Evolutionary conservation across 37 sponge, comb jelly and placozoan species (phyloP), one percentile per base, ranked within the genome.

Genomic region (Halisarca cf. caerulea): DNA sequence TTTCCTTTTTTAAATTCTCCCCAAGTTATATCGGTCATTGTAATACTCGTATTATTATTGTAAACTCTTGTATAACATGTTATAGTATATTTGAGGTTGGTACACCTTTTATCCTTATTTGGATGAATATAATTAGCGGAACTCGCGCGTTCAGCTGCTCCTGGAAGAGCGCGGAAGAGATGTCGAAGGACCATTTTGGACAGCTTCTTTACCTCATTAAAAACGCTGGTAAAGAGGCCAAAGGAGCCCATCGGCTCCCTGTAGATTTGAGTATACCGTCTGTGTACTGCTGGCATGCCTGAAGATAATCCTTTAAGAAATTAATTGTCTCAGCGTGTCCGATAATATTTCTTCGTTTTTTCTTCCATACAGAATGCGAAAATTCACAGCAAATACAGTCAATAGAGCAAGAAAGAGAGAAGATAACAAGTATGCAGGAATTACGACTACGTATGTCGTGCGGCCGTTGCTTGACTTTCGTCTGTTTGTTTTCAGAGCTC

Each of bases 361-460:
- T 47, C 35, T 6, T 34, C 2, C 69, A 8, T 59, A 59, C 28
- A 68, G 69, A 68, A 34, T 68, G 35, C 35, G 69, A 68, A 34
- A 68, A 68, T 34, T 24, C 69, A 27, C 69, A 68, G 69, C 69
- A 68, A 34, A 28, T 68, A 34, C 69, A 68, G 69, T 68, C 35
- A 4, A 68, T 68, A 34, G 69, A 68, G 33, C 69, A 68, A 4
- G 69, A 68, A 68, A 9, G 69, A 4, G 69, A 68, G 69, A 24
- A 32, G 69, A 68, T 68, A 28, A 34, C 69, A 30, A 28, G 69
- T 68, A 68, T 3, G 69, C 0, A 15, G 57, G 57, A 11, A n/a
- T n/a, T n/a, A n/a, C n/a, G n/a, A n/a, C n/a, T 47, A 27, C 30
- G 6, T 62, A 6, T 62, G 30, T 62, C 9, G 51, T 68, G 35